These are phyloP conservation scores for Drosophila azteca DNA, from an alignment of 1,140 invertebrate species.

Conservation along the genomic window DNA sequence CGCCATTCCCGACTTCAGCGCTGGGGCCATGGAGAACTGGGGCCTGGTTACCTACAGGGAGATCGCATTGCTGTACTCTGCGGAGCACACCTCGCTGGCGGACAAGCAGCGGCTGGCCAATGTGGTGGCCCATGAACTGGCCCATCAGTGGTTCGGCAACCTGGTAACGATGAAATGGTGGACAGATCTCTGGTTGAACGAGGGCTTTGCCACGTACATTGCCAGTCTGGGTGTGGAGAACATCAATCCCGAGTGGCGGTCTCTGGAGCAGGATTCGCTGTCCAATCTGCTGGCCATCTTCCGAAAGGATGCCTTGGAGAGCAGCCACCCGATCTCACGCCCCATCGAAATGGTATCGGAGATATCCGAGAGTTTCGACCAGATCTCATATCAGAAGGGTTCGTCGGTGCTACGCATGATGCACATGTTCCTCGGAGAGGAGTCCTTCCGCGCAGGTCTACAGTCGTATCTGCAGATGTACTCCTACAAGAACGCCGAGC, in stretches of 20 bases:
- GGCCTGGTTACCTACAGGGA: conserved; percentile 85
- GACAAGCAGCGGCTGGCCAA: conserved; percentile 88
- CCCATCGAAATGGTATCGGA: conserved; percentile 89
- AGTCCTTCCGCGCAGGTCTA: conserved; percentile 89
- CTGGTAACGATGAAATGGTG: conserved; percentile 93
- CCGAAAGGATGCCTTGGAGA: conserved; percentile 85
- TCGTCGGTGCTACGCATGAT: conserved; percentile 94
- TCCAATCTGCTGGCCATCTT: conserved; percentile 85
- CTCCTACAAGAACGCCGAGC: conserved; percentile 89
- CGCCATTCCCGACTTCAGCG: conserved; percentile 91
- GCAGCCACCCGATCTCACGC: conserved; percentile 87
- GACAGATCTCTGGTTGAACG: conserved; percentile 94
- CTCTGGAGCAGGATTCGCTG: conserved; percentile 87
- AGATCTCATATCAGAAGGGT: conserved; percentile 95
- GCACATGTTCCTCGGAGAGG: conserved; percentile 91
- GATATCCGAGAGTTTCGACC: conserved; percentile 94
- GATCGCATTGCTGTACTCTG: conserved; percentile 74
- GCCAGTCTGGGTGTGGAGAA: conserved; percentile 86
- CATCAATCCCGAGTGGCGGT: conserved; percentile 87
- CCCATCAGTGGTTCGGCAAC: conserved; percentile 92
- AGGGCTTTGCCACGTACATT: conserved; percentile 93
- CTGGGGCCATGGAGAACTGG: conserved; percentile 91
- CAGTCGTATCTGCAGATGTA: conserved; percentile 87
- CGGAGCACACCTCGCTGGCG: conserved; percentile 85
- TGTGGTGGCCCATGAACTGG: conserved; percentile 90